Percentiles rank a stretch among this genome's conserved stretches.
Evolutionary conservation across 2,888 invertebrate species (phyloP).

Genomic region (Meiosimyza platycephala): DNA sequence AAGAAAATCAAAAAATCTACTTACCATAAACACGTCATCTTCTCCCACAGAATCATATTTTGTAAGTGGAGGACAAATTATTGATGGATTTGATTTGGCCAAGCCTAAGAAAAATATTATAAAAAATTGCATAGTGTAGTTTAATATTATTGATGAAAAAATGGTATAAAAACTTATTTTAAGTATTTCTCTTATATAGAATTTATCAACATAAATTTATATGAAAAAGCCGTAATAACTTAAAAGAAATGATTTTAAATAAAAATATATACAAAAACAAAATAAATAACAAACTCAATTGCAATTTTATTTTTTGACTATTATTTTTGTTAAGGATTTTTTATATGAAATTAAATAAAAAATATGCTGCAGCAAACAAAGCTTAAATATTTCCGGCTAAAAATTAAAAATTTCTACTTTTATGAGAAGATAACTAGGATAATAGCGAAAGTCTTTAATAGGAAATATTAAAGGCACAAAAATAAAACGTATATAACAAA

Average conservation of each 20-base stretch:
- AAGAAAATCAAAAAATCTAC: constrained; percentile 48
- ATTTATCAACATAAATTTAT: not conserved
- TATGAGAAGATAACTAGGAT: too few relatives aligned
- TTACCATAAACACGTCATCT: constrained; percentile 95
- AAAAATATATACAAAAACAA: constrained; percentile 1
- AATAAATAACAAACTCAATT: constrained; percentile 4
- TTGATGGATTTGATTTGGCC: constrained; percentile 78
- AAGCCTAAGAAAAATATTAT: constrained; percentile 72
- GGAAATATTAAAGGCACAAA: not conserved
- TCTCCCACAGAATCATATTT: constrained; percentile 82
- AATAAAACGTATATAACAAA: not conserved
- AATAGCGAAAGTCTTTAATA: constrained; percentile 9
- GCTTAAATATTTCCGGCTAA: not conserved
- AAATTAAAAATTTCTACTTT: not conserved
- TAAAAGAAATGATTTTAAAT: not conserved
- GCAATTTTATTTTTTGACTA: constrained; percentile 21
- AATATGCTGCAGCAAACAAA: constrained; percentile 28
- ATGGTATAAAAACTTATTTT: too few relatives aligned
- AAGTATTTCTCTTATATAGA: too few relatives aligned
- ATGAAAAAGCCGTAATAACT: too few relatives aligned
- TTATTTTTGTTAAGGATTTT: constrained; percentile 5
- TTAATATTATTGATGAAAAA: not conserved
- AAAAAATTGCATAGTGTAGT: not conserved
- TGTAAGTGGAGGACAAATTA: constrained; percentile 64
- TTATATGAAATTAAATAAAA: constrained; percentile 23